Percentiles rank a stretch among this genome's conserved stretches.
Evolutionary conservation across 2,797 vertebrate species (phyloP).

Genomic region (Pelochelys cantorii): DNA sequence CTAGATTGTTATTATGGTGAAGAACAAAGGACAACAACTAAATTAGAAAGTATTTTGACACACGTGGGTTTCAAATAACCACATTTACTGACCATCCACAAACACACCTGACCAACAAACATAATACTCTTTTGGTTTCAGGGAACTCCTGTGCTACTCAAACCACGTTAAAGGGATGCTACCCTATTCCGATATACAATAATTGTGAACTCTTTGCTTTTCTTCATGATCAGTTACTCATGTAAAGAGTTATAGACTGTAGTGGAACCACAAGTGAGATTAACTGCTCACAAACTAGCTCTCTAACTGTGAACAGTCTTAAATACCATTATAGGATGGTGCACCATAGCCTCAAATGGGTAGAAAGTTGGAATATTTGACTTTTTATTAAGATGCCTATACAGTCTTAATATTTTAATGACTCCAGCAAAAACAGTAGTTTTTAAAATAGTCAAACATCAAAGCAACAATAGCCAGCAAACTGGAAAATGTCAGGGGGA

Average conservation of each 20-base stretch:
- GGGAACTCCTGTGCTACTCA: background rate
- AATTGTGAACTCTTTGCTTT: background rate
- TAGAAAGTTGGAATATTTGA: background rate
- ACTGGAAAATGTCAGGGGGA: background rate
- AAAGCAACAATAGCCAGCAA: background rate
- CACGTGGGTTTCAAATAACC: background rate
- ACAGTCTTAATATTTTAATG: background rate
- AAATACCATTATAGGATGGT: rapidly evolving
- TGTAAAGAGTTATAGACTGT: background rate
- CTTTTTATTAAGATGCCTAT: background rate
- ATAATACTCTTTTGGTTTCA: background rate
- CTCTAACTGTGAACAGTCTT: too few species aligned
- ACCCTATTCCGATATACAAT: background rate
- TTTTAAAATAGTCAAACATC: background rate
- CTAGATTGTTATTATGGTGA: background rate
- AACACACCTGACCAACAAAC: background rate
- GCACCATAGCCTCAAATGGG: background rate
- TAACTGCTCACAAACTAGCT: rapidly evolving
- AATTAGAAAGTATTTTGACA: background rate
- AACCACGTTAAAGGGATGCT: background rate
- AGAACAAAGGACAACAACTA: too few species aligned
- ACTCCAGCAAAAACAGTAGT: background rate
- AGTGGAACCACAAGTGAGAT: rapidly evolving
- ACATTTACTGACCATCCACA: background rate
- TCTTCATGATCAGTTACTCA: background rate